Conservation (phyloP, 2,113 vertebrate genomes). For the Oryzias javanicus region DNA sequence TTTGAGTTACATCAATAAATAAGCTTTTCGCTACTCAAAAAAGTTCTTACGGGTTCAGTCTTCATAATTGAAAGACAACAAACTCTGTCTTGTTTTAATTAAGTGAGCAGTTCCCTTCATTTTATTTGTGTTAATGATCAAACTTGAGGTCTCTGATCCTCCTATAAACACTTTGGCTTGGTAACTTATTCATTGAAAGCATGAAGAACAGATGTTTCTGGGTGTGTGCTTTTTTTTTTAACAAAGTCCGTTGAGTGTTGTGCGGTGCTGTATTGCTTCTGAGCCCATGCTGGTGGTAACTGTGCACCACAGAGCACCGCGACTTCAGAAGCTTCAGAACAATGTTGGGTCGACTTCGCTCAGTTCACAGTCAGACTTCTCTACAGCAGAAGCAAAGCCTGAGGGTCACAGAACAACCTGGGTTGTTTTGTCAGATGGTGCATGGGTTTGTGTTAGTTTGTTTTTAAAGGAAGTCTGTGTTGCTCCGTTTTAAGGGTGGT, state of each 20-base stretch:
- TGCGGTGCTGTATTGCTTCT: conserved; percentile 11
- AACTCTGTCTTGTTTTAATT: conserved; percentile 19
- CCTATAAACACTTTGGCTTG: conserved; percentile 9
- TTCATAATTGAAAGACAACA: conserved; percentile 28
- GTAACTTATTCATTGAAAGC: conserved; percentile 7
- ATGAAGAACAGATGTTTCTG: conserved; percentile 51
- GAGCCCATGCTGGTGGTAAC: conserved; percentile 20
- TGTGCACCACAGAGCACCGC: conserved; percentile 27
- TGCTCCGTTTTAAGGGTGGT: neutral
- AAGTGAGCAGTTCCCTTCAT: neutral
- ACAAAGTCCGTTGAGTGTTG: neutral
- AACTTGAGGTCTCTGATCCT: neutral
- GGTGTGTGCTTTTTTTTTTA: conserved; percentile 34
- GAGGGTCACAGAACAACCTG: neutral
- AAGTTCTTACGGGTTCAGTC: neutral
- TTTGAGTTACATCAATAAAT: neutral
- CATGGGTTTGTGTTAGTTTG: neutral
- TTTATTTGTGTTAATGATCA: too few relatives aligned
- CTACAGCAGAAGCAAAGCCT: conserved; percentile 3
- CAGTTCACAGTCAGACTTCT: conserved; percentile 25
- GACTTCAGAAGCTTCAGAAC: conserved; percentile 31
- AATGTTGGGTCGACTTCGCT: conserved; percentile 16
- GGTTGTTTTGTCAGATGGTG: neutral
- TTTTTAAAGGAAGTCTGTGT: neutral
- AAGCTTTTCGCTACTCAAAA: neutral